A percentile compares a stretch with the other conserved stretches of the same genome.
These are phyloP conservation scores for Aegotheles bennettii DNA, from an alignment of 2,113 vertebrate genomes.

Conservation along the genomic window DNA sequence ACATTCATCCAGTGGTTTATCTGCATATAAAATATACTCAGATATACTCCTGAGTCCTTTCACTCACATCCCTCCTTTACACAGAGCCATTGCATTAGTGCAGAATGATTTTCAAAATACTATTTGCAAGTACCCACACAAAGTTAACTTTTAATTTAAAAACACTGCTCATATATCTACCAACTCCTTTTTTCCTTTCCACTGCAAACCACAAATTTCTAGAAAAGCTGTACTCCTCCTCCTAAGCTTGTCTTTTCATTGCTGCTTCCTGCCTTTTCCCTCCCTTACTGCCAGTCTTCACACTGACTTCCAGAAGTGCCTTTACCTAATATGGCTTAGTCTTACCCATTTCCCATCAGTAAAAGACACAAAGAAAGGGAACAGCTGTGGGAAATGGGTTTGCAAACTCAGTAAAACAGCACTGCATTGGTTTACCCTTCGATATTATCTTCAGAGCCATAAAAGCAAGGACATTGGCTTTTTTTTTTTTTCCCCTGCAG, in stretches of 20 bases:
- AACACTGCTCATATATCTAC: neutral
- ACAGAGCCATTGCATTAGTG: neutral
- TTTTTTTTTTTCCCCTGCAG: neutral
- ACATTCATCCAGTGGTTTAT: neutral
- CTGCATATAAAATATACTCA: neutral
- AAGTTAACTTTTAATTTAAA: neutral
- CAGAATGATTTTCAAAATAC: neutral
- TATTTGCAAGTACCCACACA: neutral
- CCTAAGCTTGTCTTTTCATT: neutral
- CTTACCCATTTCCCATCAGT: neutral
- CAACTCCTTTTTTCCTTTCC: neutral
- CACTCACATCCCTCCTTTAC: neutral
- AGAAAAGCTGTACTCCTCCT: neutral
- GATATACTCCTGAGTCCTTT: neutral
- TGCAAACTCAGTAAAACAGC: neutral
- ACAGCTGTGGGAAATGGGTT: neutral
- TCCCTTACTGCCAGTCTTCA: neutral
- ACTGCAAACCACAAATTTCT: neutral
- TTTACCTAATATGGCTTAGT: neutral
- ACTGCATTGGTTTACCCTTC: neutral
- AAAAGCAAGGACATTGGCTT: neutral
- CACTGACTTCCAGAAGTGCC: neutral
- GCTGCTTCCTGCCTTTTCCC: neutral
- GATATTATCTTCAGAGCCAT: neutral
- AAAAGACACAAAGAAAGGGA: neutral